Conservation (phyloP, 1,140 invertebrate species). For the Cotesia vestalis region DNA sequence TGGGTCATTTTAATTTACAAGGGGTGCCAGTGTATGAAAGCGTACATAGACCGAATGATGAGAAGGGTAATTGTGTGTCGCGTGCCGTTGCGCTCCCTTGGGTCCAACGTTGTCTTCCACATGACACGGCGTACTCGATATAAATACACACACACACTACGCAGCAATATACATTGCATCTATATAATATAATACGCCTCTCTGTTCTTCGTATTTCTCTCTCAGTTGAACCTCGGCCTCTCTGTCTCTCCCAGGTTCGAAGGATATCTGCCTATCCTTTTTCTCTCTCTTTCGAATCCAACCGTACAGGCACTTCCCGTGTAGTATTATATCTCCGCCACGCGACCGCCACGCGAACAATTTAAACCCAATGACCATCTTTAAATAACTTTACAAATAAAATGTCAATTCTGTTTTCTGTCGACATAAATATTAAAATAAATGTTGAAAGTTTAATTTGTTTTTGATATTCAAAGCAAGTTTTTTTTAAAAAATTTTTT, state of each 20-base stretch:
- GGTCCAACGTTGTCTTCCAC: constrained; percentile 58
- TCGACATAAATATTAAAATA: too few relatives aligned
- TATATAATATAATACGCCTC: background rate
- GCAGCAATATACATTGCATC: background rate
- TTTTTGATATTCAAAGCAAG: too few relatives aligned
- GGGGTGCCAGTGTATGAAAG: background rate
- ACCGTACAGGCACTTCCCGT: constrained; percentile 43
- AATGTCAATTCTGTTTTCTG: background rate
- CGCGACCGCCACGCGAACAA: constrained; percentile 56
- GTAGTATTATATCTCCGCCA: constrained; percentile 41
- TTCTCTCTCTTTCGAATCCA: background rate
- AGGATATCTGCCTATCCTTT: background rate
- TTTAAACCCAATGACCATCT: constrained; percentile 34
- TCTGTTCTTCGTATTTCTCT: constrained; percentile 26
- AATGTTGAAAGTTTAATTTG: too few relatives aligned
- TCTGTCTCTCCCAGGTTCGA: background rate
- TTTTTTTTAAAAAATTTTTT: too few relatives aligned
- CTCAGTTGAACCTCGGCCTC: constrained; percentile 2
- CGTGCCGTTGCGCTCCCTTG: constrained; percentile 59
- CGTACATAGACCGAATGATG: background rate
- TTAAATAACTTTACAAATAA: constrained; percentile 16
- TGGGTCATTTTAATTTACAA: too few relatives aligned
- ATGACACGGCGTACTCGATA: constrained; percentile 53
- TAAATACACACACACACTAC: constrained; percentile 44
- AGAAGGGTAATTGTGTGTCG: constrained; percentile 47